Conservation (phyloP, 2,113 vertebrate species). For the Cavia aperea region DNA sequence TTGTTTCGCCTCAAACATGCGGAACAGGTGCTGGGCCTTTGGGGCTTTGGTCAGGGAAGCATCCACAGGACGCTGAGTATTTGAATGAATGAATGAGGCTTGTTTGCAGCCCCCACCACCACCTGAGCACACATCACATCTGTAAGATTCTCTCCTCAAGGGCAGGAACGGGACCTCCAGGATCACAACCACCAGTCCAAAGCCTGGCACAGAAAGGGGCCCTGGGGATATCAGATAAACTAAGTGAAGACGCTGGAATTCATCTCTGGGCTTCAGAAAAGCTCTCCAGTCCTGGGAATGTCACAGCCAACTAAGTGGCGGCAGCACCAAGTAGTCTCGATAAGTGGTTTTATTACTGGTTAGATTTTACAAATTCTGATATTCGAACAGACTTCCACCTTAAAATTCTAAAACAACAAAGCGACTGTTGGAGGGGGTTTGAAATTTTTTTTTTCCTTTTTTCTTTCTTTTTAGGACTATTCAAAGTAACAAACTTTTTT, state of each 20-base stretch:
- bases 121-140: background rate
- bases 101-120: background rate
- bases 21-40: background rate
- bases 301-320: slow-evolving; percentile 60
- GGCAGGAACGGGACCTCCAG: background rate
- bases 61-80: background rate
- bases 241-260: background rate
- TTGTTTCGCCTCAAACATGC: slow-evolving; percentile 87
- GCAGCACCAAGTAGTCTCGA: slow-evolving; percentile 73
- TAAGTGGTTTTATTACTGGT: slow-evolving; percentile 86
- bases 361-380: slow-evolving; percentile 86
- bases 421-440: slow-evolving; percentile 76
- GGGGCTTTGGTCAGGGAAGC: background rate
- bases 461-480: slow-evolving; percentile 67
- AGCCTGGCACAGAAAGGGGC: background rate
- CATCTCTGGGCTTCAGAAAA: background rate
- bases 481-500: slow-evolving; percentile 73
- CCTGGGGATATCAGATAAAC: background rate
- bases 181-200: background rate
- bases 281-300: slow-evolving; percentile 25
- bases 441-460: slow-evolving; percentile 59
- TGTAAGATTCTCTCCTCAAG: background rate
- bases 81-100: background rate
- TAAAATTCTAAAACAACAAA: slow-evolving; percentile 86
- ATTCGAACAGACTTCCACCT: slow-evolving; percentile 81